Conservation (phyloP, 2,113 vertebrate species). For the Arothron firmamentum region DNA sequence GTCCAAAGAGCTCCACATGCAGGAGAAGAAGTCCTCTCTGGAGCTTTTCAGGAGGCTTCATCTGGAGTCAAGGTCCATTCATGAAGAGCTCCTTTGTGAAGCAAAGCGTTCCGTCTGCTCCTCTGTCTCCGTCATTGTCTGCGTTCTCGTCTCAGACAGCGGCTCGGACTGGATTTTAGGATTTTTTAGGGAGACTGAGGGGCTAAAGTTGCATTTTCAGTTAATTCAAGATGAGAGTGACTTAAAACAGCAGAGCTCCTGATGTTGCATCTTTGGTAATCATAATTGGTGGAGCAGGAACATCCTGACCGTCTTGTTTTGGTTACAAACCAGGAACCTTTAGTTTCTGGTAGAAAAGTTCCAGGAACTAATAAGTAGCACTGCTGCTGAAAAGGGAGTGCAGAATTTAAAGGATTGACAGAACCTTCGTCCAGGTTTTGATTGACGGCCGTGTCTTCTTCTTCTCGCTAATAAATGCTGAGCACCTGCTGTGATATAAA, state of each 20-base stretch:
- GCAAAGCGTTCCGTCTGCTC: slow-evolving; percentile 18
- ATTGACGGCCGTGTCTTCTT: slow-evolving; percentile 1
- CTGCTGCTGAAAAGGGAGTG: not conserved
- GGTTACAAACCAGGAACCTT: no score
- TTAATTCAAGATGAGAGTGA: no score
- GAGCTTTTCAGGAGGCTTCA: slow-evolving; percentile 11
- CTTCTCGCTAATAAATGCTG: not conserved
- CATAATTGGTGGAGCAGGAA: no score
- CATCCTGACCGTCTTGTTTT: no score
- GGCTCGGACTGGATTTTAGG: no score
- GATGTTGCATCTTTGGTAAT: not conserved
- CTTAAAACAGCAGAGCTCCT: no score
- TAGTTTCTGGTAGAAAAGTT: no score
- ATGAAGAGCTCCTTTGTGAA: slow-evolving; percentile 20
- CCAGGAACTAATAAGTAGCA: no score
- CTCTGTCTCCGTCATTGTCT: slow-evolving; percentile 5
- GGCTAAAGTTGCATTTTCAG: no score
- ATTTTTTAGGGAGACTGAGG: no score
- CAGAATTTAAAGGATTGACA: not conserved
- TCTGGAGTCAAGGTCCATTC: slow-evolving; percentile 26
- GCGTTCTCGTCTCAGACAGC: not conserved
- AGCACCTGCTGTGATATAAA: slow-evolving; percentile 6
- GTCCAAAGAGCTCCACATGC: slow-evolving; percentile 41
- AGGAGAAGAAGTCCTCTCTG: not conserved
- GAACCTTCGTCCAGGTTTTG: not conserved